phyloP scores from a whole-genome alignment of 2,797 vertebrate genomes.

The Todus mexicanus region DNA sequence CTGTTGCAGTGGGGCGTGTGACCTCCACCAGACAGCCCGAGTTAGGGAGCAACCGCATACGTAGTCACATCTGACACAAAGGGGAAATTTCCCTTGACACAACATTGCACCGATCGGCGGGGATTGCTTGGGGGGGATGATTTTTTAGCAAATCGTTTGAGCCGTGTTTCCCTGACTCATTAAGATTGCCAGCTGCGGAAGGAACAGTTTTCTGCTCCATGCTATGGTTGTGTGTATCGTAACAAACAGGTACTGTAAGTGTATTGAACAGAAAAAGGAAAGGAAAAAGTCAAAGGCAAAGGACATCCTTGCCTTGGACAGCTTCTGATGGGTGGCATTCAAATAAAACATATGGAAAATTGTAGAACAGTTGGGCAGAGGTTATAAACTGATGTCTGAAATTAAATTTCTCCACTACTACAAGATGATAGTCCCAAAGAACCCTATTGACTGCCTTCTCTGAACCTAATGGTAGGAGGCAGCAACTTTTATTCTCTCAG shows the following conservation, averaged over 20 bases:
- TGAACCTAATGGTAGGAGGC: constrained; percentile 47
- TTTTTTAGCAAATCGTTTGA: neutral
- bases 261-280: neutral
- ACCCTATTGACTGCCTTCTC: constrained; percentile 38
- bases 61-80: fast-evolving
- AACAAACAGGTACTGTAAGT: neutral
- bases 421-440: constrained; percentile 59
- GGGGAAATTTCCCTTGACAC: neutral
- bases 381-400: constrained; percentile 55
- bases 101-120: neutral
- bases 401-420: constrained; percentile 41
- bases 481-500: constrained; percentile 44
- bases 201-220: neutral
- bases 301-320: constrained; percentile 25
- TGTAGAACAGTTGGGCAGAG: constrained; percentile 54
- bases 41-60: neutral
- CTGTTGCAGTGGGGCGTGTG: no score
- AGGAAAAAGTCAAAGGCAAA: constrained; percentile 29
- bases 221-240: fast-evolving
- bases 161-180: neutral
- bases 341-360: constrained; percentile 62
- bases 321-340: constrained; percentile 26
- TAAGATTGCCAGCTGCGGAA: neutral
- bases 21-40: neutral
- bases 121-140: neutral